These are phyloP conservation scores for Parasteatoda tepidariorum DNA, from an alignment of 1,140 invertebrate species.

Conservation along the genomic window DNA sequence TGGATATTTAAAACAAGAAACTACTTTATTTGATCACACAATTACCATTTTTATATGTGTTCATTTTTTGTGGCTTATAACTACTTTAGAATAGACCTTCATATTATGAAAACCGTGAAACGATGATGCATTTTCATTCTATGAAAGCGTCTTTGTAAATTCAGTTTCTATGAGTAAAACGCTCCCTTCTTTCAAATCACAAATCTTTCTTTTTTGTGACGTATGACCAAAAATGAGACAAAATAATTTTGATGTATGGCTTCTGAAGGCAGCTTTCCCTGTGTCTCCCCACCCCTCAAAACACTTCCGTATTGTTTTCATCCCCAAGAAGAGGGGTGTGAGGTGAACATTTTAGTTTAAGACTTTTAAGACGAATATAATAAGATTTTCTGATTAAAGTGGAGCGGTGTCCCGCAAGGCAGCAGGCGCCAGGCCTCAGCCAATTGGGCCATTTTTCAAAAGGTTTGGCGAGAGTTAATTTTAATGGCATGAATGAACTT, in stretches of 20 bases:
- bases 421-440: constrained; percentile 50
- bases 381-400: constrained; percentile 60
- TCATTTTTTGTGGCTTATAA: no score
- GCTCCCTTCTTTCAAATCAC: no score
- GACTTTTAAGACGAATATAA: constrained; percentile 49
- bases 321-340: not conserved
- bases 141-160: no score
- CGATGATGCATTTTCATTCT: no score
- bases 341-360: constrained; percentile 26
- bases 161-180: no score
- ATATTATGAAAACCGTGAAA: no score
- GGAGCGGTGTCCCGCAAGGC: constrained; percentile 34
- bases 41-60: no score
- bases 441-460: constrained; percentile 51
- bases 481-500: constrained; percentile 56
- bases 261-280: not conserved
- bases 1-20: no score
- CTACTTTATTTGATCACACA: no score
- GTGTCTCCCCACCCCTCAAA: not conserved
- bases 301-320: constrained; percentile 2
- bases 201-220: no score
- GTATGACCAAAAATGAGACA: constrained; percentile 13
- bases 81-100: no score
- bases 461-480: constrained; percentile 53
- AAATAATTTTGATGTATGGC: constrained; percentile 50